Evolutionary conservation across 2,113 vertebrate genomes (phyloP).

Genomic region (Pollachius pollachius): DNA sequence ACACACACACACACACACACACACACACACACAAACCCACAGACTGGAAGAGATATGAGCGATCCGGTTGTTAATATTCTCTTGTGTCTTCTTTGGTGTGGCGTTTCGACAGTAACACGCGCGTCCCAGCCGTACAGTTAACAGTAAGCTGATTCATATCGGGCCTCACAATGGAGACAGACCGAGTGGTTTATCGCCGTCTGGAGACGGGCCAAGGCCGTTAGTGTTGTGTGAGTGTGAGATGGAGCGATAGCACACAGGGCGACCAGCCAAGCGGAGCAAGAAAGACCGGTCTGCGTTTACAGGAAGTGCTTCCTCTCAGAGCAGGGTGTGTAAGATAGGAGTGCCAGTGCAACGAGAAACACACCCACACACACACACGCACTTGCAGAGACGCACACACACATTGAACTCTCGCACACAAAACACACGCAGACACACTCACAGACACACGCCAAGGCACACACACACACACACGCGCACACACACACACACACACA

Average conservation of each 20-base stretch:
- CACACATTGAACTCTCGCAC: background rate
- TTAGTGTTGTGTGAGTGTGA: background rate
- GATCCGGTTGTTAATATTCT: too few species aligned
- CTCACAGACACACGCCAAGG: conserved; percentile 22
- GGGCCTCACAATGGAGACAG: too few species aligned
- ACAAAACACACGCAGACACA: conserved; percentile 25
- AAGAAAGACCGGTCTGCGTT: conserved; percentile 55
- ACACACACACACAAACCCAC: too few species aligned
- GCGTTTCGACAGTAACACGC: too few species aligned
- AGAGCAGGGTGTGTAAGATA: conserved; percentile 47
- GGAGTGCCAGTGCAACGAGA: conserved; percentile 53
- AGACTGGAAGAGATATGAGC: too few species aligned
- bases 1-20: too few species aligned
- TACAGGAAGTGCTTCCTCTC: conserved; percentile 30
- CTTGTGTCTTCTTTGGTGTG: too few species aligned
- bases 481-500: conserved; percentile 20
- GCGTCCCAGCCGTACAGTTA: too few species aligned
- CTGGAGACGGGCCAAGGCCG: too few species aligned
- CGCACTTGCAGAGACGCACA: conserved; percentile 5
- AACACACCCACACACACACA: conserved; percentile 21
- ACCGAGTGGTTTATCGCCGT: too few species aligned
- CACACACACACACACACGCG: conserved; percentile 38
- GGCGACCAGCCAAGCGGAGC: conserved; percentile 26
- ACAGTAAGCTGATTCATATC: too few species aligned
- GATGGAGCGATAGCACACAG: conserved; percentile 14